Evolutionary conservation across 2,797 vertebrate species (phyloP), one percentile per base, ranked within the genome.

Genomic region (Eurystomus glaucurus): DNA sequence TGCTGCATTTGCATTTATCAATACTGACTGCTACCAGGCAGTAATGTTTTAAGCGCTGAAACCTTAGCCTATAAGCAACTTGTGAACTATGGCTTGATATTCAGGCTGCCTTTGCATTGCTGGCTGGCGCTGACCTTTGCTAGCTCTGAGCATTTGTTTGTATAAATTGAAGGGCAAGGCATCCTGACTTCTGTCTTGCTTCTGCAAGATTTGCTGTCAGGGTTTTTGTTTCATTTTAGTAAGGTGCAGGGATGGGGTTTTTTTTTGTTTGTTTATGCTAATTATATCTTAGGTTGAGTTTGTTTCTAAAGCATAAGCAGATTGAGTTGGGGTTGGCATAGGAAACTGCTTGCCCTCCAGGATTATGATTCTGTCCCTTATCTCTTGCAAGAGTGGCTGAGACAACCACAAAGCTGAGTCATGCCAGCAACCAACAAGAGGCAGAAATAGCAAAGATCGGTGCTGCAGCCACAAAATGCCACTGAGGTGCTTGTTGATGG

Each of bases 321-420:
- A 29, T 72, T 82, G 93, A 78, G 23, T 31, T 11, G 11, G 45
- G 54, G 17, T 72, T 94, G 55, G 41, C 31, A 45, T 17, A 79
- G 48, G 77, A 89, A 89, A 29, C 77, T 55, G 52, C 54, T 85
- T 95, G 81, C 46, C 74, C 58, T 89, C 35, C 55, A 91, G 88
- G 80, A 46, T 89, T 89, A 64, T 46, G 52, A 62, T 87, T 91
- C 84, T 93, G 0, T 91, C 62, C 46, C 64, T 89, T 94, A 82
- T 92, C 81, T 95, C 72, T 93, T 93, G 62, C 31, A 58, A 94
- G 80, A 28, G 16, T 72, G 62, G 41, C 83, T 90, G 93, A 93
- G 81, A 79, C 45, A 89, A 66, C 78, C 86, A 92, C 80, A 85
- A 87, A 94, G 84, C 84, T 94, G 92, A 92, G 92, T 94, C 91